phyloP scores from a whole-genome alignment of 2,113 vertebrate species.

The Atlantisia rogersi region DNA sequence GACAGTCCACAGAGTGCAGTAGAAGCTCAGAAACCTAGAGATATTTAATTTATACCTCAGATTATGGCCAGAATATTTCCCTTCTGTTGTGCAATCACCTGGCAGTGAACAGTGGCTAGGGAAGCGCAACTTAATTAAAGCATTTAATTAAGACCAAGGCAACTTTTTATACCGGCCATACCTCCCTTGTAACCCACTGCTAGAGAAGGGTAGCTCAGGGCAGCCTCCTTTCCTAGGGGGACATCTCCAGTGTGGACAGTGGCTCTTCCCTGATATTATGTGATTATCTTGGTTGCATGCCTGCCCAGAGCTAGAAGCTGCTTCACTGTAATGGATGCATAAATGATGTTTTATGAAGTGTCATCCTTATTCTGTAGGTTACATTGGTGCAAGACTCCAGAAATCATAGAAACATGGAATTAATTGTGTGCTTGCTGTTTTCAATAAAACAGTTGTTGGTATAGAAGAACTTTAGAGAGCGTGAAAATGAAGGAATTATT shows the following conservation, averaged over 20 bases:
- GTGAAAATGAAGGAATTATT: conserved; percentile 41
- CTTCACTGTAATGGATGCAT: not conserved
- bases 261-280: not conserved
- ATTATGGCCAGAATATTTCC: not conserved
- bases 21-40: not conserved
- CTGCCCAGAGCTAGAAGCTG: not conserved
- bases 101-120: not conserved
- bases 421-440: conserved; percentile 33
- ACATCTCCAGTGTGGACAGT: not conserved
- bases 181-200: not conserved
- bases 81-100: not conserved
- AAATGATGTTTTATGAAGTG: conserved; percentile 3
- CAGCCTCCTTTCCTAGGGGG: not conserved
- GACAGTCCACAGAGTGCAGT: not conserved
- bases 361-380: conserved; percentile 30
- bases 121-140: not conserved
- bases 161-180: not conserved
- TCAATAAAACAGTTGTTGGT: conserved; percentile 29
- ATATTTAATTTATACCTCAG: not conserved
- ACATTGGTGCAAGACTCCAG: conserved; percentile 28
- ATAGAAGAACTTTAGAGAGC: conserved; percentile 32
- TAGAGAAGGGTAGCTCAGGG: not conserved
- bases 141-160: not conserved
- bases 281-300: not conserved
- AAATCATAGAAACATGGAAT: conserved; percentile 51